Conservation (phyloP, 2,113 vertebrate genomes). For the Nanger granti region DNA sequence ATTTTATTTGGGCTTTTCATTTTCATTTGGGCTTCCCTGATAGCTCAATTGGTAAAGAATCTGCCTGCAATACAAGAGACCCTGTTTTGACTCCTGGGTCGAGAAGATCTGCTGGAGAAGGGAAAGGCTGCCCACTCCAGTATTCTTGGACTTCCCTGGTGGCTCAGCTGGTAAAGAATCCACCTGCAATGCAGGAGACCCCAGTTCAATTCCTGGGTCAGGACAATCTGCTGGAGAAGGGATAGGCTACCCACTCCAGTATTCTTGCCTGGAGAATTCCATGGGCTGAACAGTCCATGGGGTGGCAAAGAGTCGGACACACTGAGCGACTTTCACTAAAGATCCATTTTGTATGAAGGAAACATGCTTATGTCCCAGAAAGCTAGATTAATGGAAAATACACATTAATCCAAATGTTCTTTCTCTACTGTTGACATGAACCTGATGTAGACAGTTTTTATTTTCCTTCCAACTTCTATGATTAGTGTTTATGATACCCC, state of each 20-base stretch:
- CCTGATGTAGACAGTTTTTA: background rate
- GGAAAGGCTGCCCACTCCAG: background rate
- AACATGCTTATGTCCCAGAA: conserved; percentile 14
- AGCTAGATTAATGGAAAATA: conserved; percentile 16
- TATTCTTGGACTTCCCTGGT: background rate
- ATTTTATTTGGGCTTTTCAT: conserved; percentile 37
- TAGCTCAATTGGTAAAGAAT: background rate
- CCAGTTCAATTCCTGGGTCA: background rate
- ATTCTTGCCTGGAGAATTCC: background rate
- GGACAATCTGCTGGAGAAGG: background rate
- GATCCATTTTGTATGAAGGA: conserved; percentile 38
- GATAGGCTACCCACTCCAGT: background rate
- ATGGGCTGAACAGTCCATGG: background rate
- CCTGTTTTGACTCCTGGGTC: background rate
- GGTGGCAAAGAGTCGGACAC: background rate
- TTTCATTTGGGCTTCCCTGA: background rate
- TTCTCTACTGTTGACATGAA: conserved; percentile 50
- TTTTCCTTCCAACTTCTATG: background rate
- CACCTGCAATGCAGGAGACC: background rate
- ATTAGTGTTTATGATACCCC: background rate
- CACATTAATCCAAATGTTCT: conserved; percentile 33
- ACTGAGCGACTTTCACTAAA: background rate
- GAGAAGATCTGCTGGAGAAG: background rate
- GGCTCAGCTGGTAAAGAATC: background rate
- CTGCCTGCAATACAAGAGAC: background rate